phyloP scores from a whole-genome alignment of 2,888 invertebrate genomes.

The Aphidius colemani region DNA sequence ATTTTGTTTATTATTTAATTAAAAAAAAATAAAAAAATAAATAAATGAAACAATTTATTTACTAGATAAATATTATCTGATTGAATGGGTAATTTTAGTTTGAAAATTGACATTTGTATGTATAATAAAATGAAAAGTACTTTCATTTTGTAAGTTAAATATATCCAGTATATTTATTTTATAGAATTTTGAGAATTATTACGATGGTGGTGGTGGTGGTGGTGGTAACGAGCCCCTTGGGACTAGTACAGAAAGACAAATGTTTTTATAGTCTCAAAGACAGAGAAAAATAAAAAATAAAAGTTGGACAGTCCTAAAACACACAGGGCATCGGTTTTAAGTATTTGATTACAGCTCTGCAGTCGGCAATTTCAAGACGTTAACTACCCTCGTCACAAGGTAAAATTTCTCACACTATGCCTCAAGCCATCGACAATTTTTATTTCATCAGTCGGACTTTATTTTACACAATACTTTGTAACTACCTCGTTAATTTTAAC shows the following conservation, averaged over 20 bases:
- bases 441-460: conserved; percentile 34
- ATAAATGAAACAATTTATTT: no score
- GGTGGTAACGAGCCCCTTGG: conserved; percentile 27
- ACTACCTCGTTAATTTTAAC: conserved; percentile 59
- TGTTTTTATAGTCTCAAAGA: conserved; percentile 29
- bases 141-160: neutral
- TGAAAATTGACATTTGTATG: neutral
- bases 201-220: neutral
- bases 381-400: conserved; percentile 39
- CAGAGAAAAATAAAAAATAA: conserved; percentile 11
- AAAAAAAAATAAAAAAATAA: conserved; percentile 1
- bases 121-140: neutral
- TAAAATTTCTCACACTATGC: conserved; percentile 33
- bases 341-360: conserved; percentile 56
- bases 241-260: conserved; percentile 27
- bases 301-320: conserved; percentile 15
- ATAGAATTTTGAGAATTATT: no score
- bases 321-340: conserved; percentile 42
- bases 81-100: neutral
- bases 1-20: conserved; percentile 4
- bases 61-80: conserved; percentile 18
- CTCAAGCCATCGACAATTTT: neutral
- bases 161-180: no score
- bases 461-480: conserved; percentile 57
- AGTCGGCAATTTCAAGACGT: conserved; percentile 45